Evolutionary conservation across 2,113 vertebrate genomes (phyloP).

Genomic region (Corythornis cristatus): DNA sequence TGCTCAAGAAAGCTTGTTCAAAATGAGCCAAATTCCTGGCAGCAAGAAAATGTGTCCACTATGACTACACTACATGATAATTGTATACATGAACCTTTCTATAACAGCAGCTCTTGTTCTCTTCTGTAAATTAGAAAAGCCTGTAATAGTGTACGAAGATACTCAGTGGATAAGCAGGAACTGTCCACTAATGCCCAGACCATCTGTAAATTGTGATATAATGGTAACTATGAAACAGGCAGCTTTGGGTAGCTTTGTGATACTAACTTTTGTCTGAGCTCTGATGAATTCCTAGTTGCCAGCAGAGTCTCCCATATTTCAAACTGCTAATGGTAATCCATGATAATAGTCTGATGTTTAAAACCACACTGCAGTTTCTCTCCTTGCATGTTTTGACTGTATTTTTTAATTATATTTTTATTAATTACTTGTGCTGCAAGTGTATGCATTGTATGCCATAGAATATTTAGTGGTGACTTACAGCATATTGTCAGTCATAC

Average conservation of each 20-base stretch:
- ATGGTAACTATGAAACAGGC: not conserved
- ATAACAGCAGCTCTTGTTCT: not conserved
- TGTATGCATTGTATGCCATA: fast-evolving
- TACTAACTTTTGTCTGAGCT: not conserved
- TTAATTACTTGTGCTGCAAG: not conserved
- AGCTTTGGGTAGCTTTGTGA: not conserved
- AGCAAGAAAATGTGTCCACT: not conserved
- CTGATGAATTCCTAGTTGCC: not conserved
- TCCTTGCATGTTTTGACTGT: not conserved
- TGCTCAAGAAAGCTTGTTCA: not conserved
- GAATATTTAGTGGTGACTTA: not conserved
- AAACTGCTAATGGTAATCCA: not conserved
- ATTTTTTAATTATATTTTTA: not conserved
- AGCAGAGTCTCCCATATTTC: not conserved
- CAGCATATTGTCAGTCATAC: not conserved
- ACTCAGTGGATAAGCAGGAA: not conserved
- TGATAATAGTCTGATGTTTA: not conserved
- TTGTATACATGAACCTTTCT: not conserved
- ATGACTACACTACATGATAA: not conserved
- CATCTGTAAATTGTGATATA: not conserved
- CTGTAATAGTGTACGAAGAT: not conserved
- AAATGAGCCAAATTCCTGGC: not conserved
- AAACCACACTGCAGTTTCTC: not conserved
- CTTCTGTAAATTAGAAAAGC: not conserved
- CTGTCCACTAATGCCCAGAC: not conserved